phyloP scores from a whole-genome alignment of 2,888 invertebrate genomes.

The Cerastoderma edule region DNA sequence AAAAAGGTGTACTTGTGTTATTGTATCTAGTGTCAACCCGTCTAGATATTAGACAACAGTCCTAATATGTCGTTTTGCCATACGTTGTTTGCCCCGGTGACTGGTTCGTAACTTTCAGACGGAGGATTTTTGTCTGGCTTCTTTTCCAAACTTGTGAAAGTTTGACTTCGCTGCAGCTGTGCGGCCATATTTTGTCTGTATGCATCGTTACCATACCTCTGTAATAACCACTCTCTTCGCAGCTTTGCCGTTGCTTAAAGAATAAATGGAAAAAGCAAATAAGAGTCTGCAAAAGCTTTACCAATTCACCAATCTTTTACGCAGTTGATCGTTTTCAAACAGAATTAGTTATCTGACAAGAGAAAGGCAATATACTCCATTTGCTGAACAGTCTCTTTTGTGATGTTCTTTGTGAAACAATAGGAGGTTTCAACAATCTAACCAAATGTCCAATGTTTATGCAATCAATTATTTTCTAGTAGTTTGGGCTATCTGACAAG shows the following conservation, averaged over 20 bases:
- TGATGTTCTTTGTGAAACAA: too few relatives aligned
- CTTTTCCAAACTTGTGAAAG: constrained; percentile 2
- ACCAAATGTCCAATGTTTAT: too few relatives aligned
- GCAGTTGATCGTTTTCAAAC: not conserved
- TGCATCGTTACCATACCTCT: constrained; percentile 12
- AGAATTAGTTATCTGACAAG: not conserved
- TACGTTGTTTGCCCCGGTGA: constrained; percentile 4
- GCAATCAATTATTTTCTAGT: too few relatives aligned
- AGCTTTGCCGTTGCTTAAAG: constrained; percentile 25
- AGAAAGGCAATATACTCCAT: not conserved
- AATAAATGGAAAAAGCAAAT: not conserved
- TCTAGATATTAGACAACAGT: too few relatives aligned
- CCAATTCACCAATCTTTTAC: not conserved
- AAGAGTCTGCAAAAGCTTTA: not conserved
- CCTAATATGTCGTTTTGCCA: constrained; percentile 22
- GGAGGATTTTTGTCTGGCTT: not conserved
- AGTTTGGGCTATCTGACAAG: too few relatives aligned
- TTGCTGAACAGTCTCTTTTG: not conserved
- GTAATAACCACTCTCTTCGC: constrained; percentile 17
- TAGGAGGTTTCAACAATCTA: too few relatives aligned
- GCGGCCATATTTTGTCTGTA: not conserved
- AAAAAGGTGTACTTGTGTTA: too few relatives aligned
- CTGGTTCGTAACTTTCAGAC: not conserved
- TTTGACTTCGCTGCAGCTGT: not conserved
- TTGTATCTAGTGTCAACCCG: too few relatives aligned